Evolutionary conservation across 2,888 invertebrate species (phyloP), one percentile per base, ranked within the genome.

Genomic region (Diaphora mendica): DNA sequence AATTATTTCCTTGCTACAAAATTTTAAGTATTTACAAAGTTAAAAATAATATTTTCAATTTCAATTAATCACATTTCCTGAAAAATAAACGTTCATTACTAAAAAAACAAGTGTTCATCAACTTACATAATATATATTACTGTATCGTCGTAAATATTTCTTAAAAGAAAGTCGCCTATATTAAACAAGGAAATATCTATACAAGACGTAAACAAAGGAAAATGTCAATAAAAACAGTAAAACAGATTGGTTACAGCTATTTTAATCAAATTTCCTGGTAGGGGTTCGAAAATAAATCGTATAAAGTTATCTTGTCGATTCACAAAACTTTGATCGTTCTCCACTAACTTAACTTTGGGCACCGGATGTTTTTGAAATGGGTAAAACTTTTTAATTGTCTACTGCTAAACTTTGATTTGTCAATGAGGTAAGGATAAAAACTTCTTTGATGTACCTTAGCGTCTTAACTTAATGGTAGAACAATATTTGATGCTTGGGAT

Each of bases 311-410:
- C 64, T 64, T 64, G n/a, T 51, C 39, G 55, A 8, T 71, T 42
- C 33, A 26, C 62, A 64, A 13, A 64, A 62, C 59, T 72, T 64
- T 35, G 23, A 51, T 68, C 23, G 20, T 26, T 72, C 13, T 30
- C 13, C 39, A 64, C 9, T 42, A 33, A 62, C 39, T 44, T 20
- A 72, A 68, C 26, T 72, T 64, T 72, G 1, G 71, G n/a, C 17
- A 51, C n/a, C 65, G 71, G 65, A 71, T 71, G 51, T 65, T 51
- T 51, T 71, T 51, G 51, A 39, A 39, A 65, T 55, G 65, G 39
- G 8, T 65, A 51, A 55, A 71, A 71, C 71, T 71, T 71, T 71
- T 65, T 71, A 66, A 71, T 71, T 65, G 71, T 71, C 64, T 70
- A 15, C 69, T 48, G n/a, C 17, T 48, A 13, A 71, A 71, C 70